Percentiles rank a stretch among this genome's conserved stretches.
phyloP scores from a whole-genome alignment of 2,888 invertebrate species.

The Drosophila tripunctata region DNA sequence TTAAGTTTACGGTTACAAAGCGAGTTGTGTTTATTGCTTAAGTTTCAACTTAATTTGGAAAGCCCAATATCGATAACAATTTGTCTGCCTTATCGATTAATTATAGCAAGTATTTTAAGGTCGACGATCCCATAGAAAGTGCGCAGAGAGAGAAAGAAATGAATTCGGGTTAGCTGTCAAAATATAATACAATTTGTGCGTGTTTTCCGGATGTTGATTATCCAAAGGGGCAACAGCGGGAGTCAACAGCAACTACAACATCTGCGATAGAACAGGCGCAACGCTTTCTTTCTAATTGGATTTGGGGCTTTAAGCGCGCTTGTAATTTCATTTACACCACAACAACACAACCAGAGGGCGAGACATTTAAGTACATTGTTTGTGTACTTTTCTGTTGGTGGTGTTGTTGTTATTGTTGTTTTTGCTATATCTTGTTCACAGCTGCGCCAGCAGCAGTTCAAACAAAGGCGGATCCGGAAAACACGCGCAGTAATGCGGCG shows the following conservation, averaged over 20 bases:
- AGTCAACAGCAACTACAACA: slow-evolving; percentile 31
- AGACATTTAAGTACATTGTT: slow-evolving; percentile 75
- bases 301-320: slow-evolving; percentile 74
- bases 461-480: slow-evolving; percentile 70
- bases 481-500: slow-evolving; percentile 63
- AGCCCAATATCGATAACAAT: background rate
- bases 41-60: background rate
- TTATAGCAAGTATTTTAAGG: background rate
- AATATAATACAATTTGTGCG: slow-evolving; percentile 18
- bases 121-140: background rate
- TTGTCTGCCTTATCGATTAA: background rate
- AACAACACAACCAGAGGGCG: slow-evolving; percentile 38
- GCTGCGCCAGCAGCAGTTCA: slow-evolving; percentile 41
- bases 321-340: slow-evolving; percentile 78
- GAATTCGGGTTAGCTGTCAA: slow-evolving; percentile 9
- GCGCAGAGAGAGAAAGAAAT: slow-evolving; percentile 7
- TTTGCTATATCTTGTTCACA: slow-evolving; percentile 39
- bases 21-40: too few relatives aligned
- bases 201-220: slow-evolving; percentile 36
- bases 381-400: slow-evolving; percentile 41
- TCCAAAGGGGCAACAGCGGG: slow-evolving; percentile 14
- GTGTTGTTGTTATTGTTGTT: slow-evolving; percentile 11
- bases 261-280: slow-evolving; percentile 56
- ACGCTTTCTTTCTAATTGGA: slow-evolving; percentile 75
- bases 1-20: too few relatives aligned